These are phyloP conservation scores for Acronicta aceris DNA, from an alignment of 2,888 invertebrate genomes.

Conservation along the genomic window DNA sequence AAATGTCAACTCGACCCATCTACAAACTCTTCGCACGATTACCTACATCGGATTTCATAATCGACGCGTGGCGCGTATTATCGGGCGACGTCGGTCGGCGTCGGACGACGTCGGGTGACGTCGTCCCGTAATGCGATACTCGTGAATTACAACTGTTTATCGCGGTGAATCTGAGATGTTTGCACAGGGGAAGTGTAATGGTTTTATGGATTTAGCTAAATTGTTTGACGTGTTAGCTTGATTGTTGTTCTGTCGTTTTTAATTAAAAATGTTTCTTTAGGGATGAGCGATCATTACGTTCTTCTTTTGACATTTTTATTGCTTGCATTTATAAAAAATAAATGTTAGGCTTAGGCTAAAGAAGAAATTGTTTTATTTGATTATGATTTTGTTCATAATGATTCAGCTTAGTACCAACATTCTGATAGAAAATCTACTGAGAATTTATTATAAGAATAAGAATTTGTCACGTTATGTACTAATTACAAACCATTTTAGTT, in stretches of 20 bases:
- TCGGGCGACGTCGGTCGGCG: conserved; percentile 72
- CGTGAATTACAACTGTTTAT: conserved; percentile 87
- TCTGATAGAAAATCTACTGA: too few relatives aligned
- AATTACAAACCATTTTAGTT: too few relatives aligned
- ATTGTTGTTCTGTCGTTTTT: conserved; percentile 63
- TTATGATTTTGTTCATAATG: too few relatives aligned
- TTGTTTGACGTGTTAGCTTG: conserved; percentile 65
- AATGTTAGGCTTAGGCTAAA: too few relatives aligned
- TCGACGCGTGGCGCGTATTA: conserved; percentile 86
- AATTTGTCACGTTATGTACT: too few relatives aligned
- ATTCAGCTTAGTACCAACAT: too few relatives aligned
- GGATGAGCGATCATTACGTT: conserved; percentile 7
- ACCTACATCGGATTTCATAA: conserved; percentile 80
- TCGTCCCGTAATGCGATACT: conserved; percentile 74
- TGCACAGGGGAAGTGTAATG: conserved; percentile 68
- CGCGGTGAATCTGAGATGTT: conserved; percentile 69
- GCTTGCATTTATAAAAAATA: background rate
- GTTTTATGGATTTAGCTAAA: conserved; percentile 79
- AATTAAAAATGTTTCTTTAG: conserved; percentile 52
- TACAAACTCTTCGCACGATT: conserved; percentile 61
- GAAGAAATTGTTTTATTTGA: too few relatives aligned
- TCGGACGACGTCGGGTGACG: conserved; percentile 45
- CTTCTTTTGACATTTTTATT: conserved; percentile 25
- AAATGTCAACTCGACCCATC: conserved; percentile 48
- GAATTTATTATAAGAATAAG: too few relatives aligned